Conservation (phyloP, 1,140 invertebrate genomes). For the Nephila pilipes region DNA sequence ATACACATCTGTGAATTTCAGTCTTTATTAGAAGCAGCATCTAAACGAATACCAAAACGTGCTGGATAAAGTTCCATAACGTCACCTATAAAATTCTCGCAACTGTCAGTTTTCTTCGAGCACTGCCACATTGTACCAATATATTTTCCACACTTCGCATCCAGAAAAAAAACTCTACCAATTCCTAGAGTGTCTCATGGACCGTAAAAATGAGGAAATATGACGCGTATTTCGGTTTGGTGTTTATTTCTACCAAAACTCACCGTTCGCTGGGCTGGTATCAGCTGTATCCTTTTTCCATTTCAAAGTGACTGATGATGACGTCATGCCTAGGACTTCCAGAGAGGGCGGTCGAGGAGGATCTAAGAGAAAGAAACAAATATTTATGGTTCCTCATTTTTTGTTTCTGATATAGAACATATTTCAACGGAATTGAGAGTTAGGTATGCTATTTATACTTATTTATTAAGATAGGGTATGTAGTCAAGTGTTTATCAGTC, state of each 20-base stretch:
- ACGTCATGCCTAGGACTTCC: constrained; percentile 65
- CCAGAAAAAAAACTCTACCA: background rate
- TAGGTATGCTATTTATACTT: too few relatives aligned
- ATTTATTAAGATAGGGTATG: too few relatives aligned
- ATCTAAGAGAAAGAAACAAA: constrained; percentile 41
- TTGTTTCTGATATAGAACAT: too few relatives aligned
- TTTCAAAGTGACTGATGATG: constrained; percentile 70
- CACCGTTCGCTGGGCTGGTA: constrained; percentile 14
- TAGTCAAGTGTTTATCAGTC: too few relatives aligned
- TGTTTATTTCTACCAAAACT: constrained; percentile 22
- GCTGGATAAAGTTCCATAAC: background rate
- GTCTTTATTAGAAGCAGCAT: background rate
- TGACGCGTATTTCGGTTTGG: constrained; percentile 38
- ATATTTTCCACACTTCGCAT: background rate
- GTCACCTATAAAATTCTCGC: background rate
- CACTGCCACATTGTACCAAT: background rate
- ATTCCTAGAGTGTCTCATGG: background rate
- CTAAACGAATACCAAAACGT: background rate
- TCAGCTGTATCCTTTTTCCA: constrained; percentile 72
- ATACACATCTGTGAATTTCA: background rate
- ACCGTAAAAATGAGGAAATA: constrained; percentile 65
- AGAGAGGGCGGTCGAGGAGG: constrained; percentile 61
- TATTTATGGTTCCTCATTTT: background rate
- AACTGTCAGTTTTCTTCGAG: background rate
- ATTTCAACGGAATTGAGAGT: too few relatives aligned